phyloP scores from a whole-genome alignment of 2,797 vertebrate species.

The Acrocephalus scirpaceus region DNA sequence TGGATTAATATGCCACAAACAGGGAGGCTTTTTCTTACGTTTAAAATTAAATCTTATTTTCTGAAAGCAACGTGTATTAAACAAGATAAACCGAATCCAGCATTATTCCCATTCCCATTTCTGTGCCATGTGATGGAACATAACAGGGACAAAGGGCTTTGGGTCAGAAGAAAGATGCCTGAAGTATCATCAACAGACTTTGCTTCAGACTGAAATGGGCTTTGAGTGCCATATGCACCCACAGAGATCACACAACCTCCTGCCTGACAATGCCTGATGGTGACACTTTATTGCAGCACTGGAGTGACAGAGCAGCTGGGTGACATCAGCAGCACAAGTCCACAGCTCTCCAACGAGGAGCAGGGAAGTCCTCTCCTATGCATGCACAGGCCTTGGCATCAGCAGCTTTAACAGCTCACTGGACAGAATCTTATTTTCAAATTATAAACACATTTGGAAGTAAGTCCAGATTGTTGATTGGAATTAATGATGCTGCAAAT shows the following conservation, averaged over 20 bases:
- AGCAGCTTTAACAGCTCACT: not conserved
- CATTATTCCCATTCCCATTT: not conserved
- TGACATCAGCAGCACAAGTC: not conserved
- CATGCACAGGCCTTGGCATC: not conserved
- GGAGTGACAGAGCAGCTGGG: not conserved
- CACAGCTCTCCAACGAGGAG: not conserved
- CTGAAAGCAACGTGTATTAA: not conserved
- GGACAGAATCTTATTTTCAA: not conserved
- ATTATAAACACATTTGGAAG: not conserved
- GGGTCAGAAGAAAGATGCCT: not conserved
- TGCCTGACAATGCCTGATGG: not conserved
- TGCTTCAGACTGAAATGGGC: not conserved
- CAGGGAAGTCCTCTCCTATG: not conserved
- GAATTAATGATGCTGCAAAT: not conserved
- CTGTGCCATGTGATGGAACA: not conserved
- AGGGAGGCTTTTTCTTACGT: not conserved
- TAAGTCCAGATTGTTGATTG: not conserved
- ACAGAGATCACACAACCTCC: not conserved
- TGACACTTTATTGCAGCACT: not conserved
- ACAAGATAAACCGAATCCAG: not conserved
- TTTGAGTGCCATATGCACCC: not conserved
- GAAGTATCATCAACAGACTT: not conserved
- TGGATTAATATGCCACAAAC: not conserved
- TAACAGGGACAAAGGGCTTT: not conserved
- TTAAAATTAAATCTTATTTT: not conserved